Percentiles rank a stretch among this genome's conserved stretches.
phyloP scores from a whole-genome alignment of 2,888 invertebrate genomes.

The Matsumyia berberina region DNA sequence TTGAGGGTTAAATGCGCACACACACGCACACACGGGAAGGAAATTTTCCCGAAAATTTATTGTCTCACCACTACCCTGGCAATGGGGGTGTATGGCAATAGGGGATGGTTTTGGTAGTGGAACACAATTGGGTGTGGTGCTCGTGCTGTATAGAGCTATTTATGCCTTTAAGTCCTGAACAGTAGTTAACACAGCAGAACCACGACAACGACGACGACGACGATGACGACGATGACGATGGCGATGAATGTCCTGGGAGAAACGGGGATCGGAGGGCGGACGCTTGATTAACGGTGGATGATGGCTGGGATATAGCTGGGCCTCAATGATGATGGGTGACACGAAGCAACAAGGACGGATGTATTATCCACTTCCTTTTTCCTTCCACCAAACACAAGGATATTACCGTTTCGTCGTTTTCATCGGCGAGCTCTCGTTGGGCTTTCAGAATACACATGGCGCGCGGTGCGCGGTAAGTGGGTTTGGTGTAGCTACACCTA shows the following conservation, averaged over 20 bases:
- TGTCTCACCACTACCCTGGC: constrained; percentile 68
- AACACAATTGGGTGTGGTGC: constrained; percentile 76
- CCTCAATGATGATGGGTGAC: constrained; percentile 81
- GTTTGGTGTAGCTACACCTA: constrained; percentile 56
- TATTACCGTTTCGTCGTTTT: constrained; percentile 84
- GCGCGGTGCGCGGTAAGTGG: constrained; percentile 15
- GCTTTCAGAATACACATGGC: constrained; percentile 70
- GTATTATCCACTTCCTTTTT: constrained; percentile 85
- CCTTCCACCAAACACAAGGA: constrained; percentile 85
- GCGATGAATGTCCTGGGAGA: constrained; percentile 44
- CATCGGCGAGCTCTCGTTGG: constrained; percentile 77
- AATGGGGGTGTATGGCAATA: constrained; percentile 53
- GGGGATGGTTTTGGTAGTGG: constrained; percentile 43
- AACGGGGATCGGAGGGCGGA: constrained; percentile 47
- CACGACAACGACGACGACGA: constrained; percentile 47
- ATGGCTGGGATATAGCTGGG: constrained; percentile 72
- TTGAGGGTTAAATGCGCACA: constrained; percentile 78
- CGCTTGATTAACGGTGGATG: constrained; percentile 75
- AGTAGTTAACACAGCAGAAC: constrained; percentile 70
- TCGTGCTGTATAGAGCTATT: constrained; percentile 70
- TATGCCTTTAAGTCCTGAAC: constrained; percentile 68
- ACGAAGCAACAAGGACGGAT: constrained; percentile 85
- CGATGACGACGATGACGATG: constrained; percentile 46
- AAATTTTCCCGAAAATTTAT: constrained; percentile 72
- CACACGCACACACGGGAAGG: constrained; percentile 69